Evolutionary conservation across 2,888 invertebrate genomes (phyloP).

Genomic region (Arctia plantaginis): DNA sequence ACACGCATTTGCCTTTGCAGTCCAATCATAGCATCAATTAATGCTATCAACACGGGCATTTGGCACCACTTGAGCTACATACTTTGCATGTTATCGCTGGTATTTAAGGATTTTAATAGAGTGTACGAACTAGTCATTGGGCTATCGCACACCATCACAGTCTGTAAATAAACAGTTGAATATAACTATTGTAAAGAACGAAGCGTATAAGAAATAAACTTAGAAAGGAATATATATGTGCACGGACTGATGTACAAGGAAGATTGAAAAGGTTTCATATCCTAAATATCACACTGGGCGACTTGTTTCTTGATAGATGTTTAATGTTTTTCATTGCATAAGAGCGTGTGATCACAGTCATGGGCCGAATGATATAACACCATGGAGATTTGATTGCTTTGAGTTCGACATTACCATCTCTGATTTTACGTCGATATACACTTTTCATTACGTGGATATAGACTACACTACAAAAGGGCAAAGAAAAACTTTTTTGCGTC

Average conservation of each 20-base stretch:
- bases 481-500: too few species aligned
- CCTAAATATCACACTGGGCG: background rate
- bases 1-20: conserved; percentile 17
- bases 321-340: too few species aligned
- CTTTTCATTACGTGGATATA: too few species aligned
- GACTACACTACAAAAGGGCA: too few species aligned
- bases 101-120: conserved; percentile 53
- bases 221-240: background rate
- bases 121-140: conserved; percentile 50
- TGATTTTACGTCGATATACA: too few species aligned
- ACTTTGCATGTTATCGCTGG: conserved; percentile 39
- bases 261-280: background rate
- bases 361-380: too few species aligned
- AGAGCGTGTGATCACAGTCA: too few species aligned
- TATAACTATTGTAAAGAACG: conserved; percentile 3
- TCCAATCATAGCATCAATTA: conserved; percentile 49
- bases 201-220: background rate
- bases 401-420: too few species aligned
- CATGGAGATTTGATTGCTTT: too few species aligned
- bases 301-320: background rate
- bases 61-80: conserved; percentile 43
- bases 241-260: background rate
- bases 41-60: conserved; percentile 39
- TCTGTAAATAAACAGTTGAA: conserved; percentile 16
- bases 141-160: conserved; percentile 41